These are phyloP conservation scores for Clamator glandarius DNA, from an alignment of 2,797 vertebrate species.

Conservation along the genomic window DNA sequence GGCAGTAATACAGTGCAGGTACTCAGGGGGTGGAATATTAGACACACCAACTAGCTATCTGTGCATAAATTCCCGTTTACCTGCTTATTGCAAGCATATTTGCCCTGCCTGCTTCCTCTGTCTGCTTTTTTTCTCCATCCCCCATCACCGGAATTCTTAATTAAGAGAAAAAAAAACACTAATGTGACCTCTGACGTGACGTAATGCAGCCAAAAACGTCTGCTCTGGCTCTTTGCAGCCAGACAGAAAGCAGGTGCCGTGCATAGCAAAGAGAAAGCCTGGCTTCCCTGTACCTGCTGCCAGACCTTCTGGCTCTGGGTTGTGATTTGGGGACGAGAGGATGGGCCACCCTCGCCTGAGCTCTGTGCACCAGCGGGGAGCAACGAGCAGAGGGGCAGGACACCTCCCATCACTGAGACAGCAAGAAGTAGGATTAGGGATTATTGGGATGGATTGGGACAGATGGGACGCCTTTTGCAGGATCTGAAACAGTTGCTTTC, in stretches of 20 bases:
- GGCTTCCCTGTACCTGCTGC: not conserved
- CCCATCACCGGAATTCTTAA: slow-evolving; percentile 3
- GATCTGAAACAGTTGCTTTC: not conserved
- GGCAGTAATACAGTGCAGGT: slow-evolving; percentile 1
- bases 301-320: not conserved
- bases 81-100: not conserved
- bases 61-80: slow-evolving; percentile 56
- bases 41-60: slow-evolving; percentile 61
- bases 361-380: accelerated
- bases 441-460: accelerated
- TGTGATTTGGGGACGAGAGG: not conserved
- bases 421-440: not conserved
- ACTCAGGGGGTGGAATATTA: slow-evolving; percentile 61
- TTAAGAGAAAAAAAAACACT: slow-evolving; percentile 18
- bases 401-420: not conserved
- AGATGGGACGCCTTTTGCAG: not conserved
- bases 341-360: not conserved
- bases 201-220: slow-evolving; percentile 18
- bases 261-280: slow-evolving; percentile 43
- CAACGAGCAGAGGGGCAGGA: not conserved
- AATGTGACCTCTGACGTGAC: slow-evolving; percentile 57
- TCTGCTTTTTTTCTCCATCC: not conserved
- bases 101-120: not conserved
- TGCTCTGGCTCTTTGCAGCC: slow-evolving; percentile 25
- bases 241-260: slow-evolving; percentile 32